Percentiles rank a stretch among this genome's conserved stretches.
Conservation (phyloP, 2,888 invertebrate genomes). For the Anagyrus pseudococci region DNA sequence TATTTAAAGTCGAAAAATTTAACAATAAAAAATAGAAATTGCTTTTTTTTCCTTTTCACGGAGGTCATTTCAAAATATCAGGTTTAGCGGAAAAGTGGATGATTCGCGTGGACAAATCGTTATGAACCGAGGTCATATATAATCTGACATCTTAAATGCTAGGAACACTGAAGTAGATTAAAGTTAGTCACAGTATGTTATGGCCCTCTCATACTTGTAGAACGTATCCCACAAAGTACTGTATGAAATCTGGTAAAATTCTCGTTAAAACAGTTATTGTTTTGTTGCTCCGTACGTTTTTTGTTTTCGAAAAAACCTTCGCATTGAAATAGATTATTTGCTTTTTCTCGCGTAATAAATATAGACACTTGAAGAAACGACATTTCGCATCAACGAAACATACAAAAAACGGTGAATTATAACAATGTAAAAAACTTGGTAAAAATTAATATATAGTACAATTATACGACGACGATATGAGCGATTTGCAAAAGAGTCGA, state of each 20-base stretch:
- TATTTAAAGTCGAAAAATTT: slow-evolving; percentile 28
- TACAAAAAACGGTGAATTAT: slow-evolving; percentile 19
- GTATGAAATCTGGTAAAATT: too few species aligned
- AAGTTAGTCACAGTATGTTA: slow-evolving; percentile 4
- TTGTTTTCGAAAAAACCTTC: too few species aligned
- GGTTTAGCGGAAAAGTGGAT: slow-evolving; percentile 26
- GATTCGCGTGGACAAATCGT: slow-evolving; percentile 16
- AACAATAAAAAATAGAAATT: slow-evolving; percentile 27
- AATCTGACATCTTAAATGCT: background rate
- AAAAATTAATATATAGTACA: background rate
- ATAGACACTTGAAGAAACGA: slow-evolving; percentile 3
- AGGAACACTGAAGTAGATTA: slow-evolving; percentile 3
- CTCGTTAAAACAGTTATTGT: too few species aligned
- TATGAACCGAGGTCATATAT: background rate
- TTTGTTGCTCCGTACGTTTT: too few species aligned
- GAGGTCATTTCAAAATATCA: slow-evolving; percentile 5
- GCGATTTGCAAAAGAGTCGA: slow-evolving; percentile 22
- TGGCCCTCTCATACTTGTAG: slow-evolving; percentile 4
- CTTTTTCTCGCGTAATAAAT: background rate
- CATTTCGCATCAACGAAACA: slow-evolving; percentile 38
- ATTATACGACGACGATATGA: slow-evolving; percentile 11
- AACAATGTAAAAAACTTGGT: slow-evolving; percentile 33
- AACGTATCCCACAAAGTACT: slow-evolving; percentile 6
- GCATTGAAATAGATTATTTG: too few species aligned
- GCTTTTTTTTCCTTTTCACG: slow-evolving; percentile 14